These are phyloP conservation scores for Phenganax subtilis DNA, from an alignment of 92 coral and sea anemone species.

Conservation along the genomic window DNA sequence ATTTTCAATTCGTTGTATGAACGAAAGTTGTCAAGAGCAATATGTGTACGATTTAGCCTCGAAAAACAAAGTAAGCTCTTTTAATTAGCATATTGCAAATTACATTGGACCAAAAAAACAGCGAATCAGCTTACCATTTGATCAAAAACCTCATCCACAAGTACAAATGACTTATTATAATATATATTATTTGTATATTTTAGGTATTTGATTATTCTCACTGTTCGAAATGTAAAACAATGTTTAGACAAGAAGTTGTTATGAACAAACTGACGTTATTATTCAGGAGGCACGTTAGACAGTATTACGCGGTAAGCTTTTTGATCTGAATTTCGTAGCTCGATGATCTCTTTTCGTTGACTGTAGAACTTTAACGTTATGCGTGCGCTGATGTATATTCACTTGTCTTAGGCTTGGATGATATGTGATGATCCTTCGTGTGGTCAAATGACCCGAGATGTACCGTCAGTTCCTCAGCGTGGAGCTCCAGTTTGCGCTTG, in stretches of 20 bases:
- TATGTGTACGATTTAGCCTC: conserved; percentile 57
- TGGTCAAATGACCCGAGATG: conserved; percentile 82
- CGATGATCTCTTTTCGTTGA: not conserved
- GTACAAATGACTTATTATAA: not conserved
- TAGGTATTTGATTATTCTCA: conserved; percentile 25
- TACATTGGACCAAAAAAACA: conserved; percentile 8
- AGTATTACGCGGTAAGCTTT: conserved; percentile 71
- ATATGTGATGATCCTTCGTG: conserved; percentile 94
- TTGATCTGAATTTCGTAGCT: not conserved
- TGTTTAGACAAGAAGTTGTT: conserved; percentile 59
- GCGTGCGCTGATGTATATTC: not conserved
- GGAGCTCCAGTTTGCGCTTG: conserved; percentile 83
- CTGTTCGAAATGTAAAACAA: conserved; percentile 59
- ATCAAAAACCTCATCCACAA: no score
- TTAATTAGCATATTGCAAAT: not conserved
- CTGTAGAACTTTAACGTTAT: not conserved
- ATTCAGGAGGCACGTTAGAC: conserved; percentile 76
- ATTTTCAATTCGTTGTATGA: conserved; percentile 60
- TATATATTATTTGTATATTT: not conserved
- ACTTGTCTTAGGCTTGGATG: conserved; percentile 78
- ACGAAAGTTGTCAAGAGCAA: conserved; percentile 57
- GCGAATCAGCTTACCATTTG: not conserved
- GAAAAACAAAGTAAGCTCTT: conserved; percentile 50
- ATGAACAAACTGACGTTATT: conserved; percentile 75
- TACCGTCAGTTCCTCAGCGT: conserved; percentile 69